Base-by-base conservation (phyloP, 2,888 invertebrate species). In the Apamea anceps region DNA sequence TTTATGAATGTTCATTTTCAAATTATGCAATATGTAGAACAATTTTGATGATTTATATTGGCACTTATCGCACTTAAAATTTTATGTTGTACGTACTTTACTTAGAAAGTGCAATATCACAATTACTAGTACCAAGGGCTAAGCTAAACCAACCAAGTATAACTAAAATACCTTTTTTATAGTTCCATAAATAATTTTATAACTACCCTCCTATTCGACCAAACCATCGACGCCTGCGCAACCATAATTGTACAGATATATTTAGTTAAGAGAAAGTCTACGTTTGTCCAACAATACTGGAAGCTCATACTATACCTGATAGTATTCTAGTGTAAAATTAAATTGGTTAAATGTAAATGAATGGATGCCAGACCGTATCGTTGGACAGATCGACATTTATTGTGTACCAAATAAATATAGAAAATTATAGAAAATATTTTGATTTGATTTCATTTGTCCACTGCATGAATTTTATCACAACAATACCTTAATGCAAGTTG, bases 321-420 rank as follows among this genome's bases (percentile, higher is more conserved):
- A 82, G 74, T 82, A 75, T 85, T 81, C 48, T 87, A 88, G 82
- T 87, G 87, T 84, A 84, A 81, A 85, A 77, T 78, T 77, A 75
- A 78, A 82, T 67, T 80, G 74, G 80, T 84, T 82, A 79, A 81
- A 82, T 85, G 85, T 85, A 86, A 87, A 89, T 85, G 82, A 88
- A 89, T 74, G 79, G 48, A 90, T 79, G 85, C 90, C 91, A 85
- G 91, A 92, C 87, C 84, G 93, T 95, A 94, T 95, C 94, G 95
- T 95, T 96, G 95, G 95, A 95, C 94, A 92, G 92, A 88, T 85
- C 88, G 94, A 94, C 90, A 87, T 32, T 32, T 93, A 93, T 93
- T 91, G 93, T 96, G 95, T 96, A 96, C 96, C 96, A 96, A 96
- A 96, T 96, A 85, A 95, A 96, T 95, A 95, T 94, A 95, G 94